Evolutionary conservation across 2,888 invertebrate genomes (phyloP), one percentile per base, ranked within the genome.

Genomic region (Cylloceria caligata): DNA sequence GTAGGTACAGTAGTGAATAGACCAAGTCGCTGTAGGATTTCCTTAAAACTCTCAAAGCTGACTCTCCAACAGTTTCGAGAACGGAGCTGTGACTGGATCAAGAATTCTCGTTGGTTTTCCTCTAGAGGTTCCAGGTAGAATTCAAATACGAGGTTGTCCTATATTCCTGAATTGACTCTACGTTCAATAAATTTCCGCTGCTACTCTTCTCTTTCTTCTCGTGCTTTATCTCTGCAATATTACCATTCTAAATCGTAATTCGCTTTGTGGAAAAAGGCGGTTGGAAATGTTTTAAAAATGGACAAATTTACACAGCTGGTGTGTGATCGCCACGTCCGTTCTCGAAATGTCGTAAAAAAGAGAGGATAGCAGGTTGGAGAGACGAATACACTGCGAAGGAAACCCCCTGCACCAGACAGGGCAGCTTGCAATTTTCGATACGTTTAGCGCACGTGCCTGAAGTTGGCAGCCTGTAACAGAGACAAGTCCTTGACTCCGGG

Each of bases 301-400:
- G 76, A 34, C 73, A 68, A 76, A 83, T 84, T 82, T 76, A 80
- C 52, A 55, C 84, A 86, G 85, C 84, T 86, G 83, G 49, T 30
- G 45, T 55, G 55, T 52, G 71, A 34, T 57, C 30, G 34, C 34
- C 24, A 42, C 69, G 30, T 64, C 71, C 21, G 34, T 24, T 49
- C 16, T 62, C 60, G n/a, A 67, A 75, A 30, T 30, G 5, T 30
- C 30, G 30, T 16, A 34, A 19, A 30, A 2, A 16, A 24, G 27
- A 55, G 13, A n/a, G n/a, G n/a, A n/a, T n/a, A n/a, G n/a, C n/a
- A n/a, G n/a, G n/a, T n/a, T n/a, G n/a, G 52, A 55, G 24, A 21
- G 24, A 24, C 1, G 13, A 30, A 13, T 1, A 34, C 13, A 30
- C 57, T 5, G n/a, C 13, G 16, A 65, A 2, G 16, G 9, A 45